phyloP scores from a whole-genome alignment of 2,888 invertebrate species.

The Melinopterus prodromus region DNA sequence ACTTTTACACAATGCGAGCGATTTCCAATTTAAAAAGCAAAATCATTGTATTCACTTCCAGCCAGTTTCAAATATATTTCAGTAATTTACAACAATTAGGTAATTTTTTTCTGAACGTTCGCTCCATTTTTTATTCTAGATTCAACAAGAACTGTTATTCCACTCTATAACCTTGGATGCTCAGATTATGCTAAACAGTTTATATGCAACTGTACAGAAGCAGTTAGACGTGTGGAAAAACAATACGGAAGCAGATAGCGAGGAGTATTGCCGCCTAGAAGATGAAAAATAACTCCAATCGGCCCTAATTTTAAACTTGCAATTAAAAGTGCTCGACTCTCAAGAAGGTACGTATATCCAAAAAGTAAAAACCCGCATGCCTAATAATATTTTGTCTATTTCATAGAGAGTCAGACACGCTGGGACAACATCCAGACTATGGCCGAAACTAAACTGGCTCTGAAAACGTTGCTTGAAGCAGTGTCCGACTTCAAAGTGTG shows the following conservation, averaged over 20 bases:
- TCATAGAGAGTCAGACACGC: slow-evolving; percentile 71
- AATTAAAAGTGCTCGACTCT: slow-evolving; percentile 80
- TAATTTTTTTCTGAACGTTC: neutral
- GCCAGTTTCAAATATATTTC: no score
- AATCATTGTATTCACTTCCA: no score
- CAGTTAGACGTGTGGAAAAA: slow-evolving; percentile 65
- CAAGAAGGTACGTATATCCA: slow-evolving; percentile 70
- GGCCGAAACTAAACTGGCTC: slow-evolving; percentile 78
- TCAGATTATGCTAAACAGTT: slow-evolving; percentile 75
- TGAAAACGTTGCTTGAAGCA: slow-evolving; percentile 72
- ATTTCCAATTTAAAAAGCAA: no score
- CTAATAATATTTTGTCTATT: neutral
- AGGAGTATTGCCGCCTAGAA: slow-evolving; percentile 56
- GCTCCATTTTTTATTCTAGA: slow-evolving; percentile 49
- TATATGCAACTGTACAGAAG: slow-evolving; percentile 67
- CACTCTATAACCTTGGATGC: slow-evolving; percentile 80
- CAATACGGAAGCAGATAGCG: slow-evolving; percentile 53
- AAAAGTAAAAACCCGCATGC: neutral
- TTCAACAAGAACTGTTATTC: slow-evolving; percentile 83
- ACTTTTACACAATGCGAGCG: no score
- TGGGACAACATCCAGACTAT: slow-evolving; percentile 79
- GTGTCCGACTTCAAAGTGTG: slow-evolving; percentile 65
- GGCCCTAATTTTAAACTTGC: slow-evolving; percentile 79
- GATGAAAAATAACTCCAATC: slow-evolving; percentile 72
- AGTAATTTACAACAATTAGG: no score